Percentiles rank a stretch among this genome's conserved stretches.
Evolutionary conservation across 2,888 invertebrate species (phyloP).

Genomic region (Tethea ocularis): DNA sequence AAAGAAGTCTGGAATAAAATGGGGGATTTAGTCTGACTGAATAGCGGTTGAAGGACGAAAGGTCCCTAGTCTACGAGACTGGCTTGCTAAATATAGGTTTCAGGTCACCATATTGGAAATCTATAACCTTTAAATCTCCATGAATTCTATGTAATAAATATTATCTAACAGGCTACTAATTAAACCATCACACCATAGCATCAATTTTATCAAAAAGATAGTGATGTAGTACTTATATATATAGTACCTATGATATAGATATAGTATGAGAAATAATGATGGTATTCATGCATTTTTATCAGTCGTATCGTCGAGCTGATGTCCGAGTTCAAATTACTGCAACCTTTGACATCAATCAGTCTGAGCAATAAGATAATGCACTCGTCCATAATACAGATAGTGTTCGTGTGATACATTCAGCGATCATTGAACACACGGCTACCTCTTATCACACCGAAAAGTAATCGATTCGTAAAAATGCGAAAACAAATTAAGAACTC

Average conservation of each 20-base stretch:
- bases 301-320: constrained; percentile 13
- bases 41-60: neutral
- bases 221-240: no score
- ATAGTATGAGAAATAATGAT: constrained; percentile 16
- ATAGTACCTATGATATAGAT: no score
- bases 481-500: no score
- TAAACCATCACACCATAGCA: neutral
- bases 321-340: constrained; percentile 15
- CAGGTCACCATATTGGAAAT: neutral
- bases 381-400: constrained; percentile 26
- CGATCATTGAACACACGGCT: constrained; percentile 12
- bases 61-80: neutral
- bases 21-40: neutral
- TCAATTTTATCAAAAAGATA: neutral
- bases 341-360: constrained; percentile 70
- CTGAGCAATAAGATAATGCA: constrained; percentile 51
- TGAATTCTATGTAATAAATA: no score
- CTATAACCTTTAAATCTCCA: no score
- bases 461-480: neutral
- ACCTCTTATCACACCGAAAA: constrained; percentile 6
- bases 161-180: neutral
- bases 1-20: neutral
- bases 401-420: constrained; percentile 25
- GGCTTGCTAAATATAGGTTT: neutral
- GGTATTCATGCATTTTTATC: constrained; percentile 19